These are phyloP conservation scores for Strigamia maritima DNA, from an alignment of 2,888 invertebrate species.

Conservation along the genomic window DNA sequence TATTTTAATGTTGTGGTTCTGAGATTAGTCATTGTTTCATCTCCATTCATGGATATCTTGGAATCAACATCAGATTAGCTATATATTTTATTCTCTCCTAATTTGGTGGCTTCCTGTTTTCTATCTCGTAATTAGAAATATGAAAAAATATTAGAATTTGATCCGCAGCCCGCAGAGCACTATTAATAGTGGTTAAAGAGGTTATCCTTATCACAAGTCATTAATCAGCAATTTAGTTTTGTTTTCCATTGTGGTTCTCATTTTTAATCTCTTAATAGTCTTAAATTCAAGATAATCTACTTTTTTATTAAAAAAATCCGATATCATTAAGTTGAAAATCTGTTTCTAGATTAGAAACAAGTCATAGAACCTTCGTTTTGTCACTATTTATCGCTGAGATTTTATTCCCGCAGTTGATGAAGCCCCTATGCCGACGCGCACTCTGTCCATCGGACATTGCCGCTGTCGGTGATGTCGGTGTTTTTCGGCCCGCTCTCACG, in stretches of 20 bases:
- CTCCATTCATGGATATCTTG: slow-evolving; percentile 13
- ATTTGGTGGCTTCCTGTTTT: background rate
- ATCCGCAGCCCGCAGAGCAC: background rate
- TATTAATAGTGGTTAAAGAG: background rate
- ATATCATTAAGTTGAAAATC: no score
- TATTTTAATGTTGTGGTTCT: background rate
- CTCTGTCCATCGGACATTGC: no score
- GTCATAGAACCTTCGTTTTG: no score
- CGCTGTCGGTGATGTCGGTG: no score
- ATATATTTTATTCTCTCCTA: background rate
- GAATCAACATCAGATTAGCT: slow-evolving; percentile 7
- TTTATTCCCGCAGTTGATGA: no score
- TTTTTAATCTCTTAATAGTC: no score
- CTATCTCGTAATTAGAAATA: background rate
- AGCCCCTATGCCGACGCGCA: no score
- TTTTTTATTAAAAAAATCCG: no score
- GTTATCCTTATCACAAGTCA: slow-evolving; percentile 10
- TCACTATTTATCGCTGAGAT: no score
- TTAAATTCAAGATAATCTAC: no score
- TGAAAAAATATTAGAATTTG: background rate
- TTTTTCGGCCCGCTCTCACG: no score
- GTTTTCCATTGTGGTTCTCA: background rate
- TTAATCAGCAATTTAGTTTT: background rate
- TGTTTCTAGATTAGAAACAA: no score
- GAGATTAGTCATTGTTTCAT: background rate